phyloP scores from a whole-genome alignment of 2,888 invertebrate genomes.

The Caenorhabditis sp. region DNA sequence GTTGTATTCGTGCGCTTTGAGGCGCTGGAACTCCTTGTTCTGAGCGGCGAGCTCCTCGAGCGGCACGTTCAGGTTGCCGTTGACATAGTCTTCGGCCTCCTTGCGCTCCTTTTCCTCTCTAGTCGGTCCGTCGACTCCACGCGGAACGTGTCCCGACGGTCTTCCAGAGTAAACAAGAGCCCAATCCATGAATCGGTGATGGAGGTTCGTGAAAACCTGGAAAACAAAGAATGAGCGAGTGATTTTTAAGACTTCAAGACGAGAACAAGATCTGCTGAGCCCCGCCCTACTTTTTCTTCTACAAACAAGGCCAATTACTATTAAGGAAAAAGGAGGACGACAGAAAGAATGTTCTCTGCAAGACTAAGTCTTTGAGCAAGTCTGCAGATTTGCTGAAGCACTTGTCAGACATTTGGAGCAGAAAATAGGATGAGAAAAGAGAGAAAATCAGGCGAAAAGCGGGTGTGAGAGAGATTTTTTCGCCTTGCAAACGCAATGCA shows the following conservation, averaged over 20 bases:
- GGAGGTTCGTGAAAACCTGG: not conserved
- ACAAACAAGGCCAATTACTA: conserved; percentile 35
- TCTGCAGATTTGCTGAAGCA: conserved; percentile 12
- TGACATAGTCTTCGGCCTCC: conserved; percentile 26
- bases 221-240: not conserved
- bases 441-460: not conserved
- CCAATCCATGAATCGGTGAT: conserved; percentile 15
- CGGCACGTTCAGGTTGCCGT: conserved; percentile 2
- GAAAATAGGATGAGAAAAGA: not conserved
- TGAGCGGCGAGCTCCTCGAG: conserved; percentile 6
- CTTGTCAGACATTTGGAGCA: conserved; percentile 31
- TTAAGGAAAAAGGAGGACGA: not conserved
- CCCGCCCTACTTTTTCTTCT: not conserved
- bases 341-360: conserved; percentile 16
- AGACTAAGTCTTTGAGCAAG: conserved; percentile 21
- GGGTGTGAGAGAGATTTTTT: too few species aligned
- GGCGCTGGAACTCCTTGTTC: conserved; percentile 10
- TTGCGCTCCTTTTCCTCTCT: conserved; percentile 10
- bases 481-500: too few species aligned
- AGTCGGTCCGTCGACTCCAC: not conserved
- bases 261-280: conserved; percentile 8
- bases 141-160: conserved; percentile 17
- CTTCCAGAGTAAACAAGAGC: conserved; percentile 24
- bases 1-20: conserved; percentile 14
- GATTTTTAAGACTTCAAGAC: not conserved